These are phyloP conservation scores for Leucoma salicis DNA, from an alignment of 2,888 invertebrate species.

Conservation along the genomic window DNA sequence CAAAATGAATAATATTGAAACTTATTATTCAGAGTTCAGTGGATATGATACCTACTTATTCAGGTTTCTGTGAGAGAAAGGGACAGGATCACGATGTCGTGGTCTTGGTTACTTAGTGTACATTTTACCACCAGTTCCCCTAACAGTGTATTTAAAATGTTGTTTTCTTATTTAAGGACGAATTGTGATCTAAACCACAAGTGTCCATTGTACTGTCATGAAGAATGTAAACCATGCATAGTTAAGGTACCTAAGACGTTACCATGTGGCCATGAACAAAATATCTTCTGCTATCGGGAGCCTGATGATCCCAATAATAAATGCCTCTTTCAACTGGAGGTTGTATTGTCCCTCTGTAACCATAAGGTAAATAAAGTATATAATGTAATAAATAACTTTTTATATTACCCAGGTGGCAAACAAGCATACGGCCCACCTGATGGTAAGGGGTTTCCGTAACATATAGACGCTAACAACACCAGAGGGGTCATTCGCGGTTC, in stretches of 20 bases:
- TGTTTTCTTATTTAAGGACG: constrained; percentile 49
- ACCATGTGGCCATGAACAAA: constrained; percentile 73
- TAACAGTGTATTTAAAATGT: neutral
- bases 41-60: too few relatives aligned
- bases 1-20: too few relatives aligned
- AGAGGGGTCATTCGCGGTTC: too few relatives aligned
- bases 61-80: too few relatives aligned
- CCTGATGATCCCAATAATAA: constrained; percentile 48
- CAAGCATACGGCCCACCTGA: too few relatives aligned
- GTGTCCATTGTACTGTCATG: constrained; percentile 74
- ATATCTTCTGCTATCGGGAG: constrained; percentile 68
- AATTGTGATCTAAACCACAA: constrained; percentile 74
- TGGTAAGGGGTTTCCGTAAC: too few relatives aligned
- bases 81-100: too few relatives aligned
- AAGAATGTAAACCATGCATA: constrained; percentile 68
- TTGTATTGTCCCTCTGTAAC: constrained; percentile 53
- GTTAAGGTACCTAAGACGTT: constrained; percentile 59
- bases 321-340: constrained; percentile 48
- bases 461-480: too few relatives aligned
- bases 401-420: too few relatives aligned
- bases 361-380: constrained; percentile 47
- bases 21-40: too few relatives aligned
- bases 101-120: too few relatives aligned
- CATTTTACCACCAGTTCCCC: too few relatives aligned
- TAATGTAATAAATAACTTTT: neutral